These are phyloP conservation scores for Burhinus oedicnemus DNA, from an alignment of 2,113 vertebrate species.

Conservation along the genomic window DNA sequence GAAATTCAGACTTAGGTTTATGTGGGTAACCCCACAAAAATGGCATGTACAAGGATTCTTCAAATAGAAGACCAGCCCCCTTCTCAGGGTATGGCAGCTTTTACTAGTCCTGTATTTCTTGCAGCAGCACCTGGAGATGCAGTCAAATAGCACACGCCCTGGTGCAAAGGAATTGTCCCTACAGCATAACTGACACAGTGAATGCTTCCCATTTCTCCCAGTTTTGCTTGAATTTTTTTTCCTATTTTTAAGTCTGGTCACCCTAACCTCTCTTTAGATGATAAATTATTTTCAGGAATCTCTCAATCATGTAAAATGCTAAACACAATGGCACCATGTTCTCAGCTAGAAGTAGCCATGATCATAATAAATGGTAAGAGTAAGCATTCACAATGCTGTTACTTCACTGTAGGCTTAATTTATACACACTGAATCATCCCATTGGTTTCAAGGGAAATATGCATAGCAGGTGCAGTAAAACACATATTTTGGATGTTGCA, in stretches of 20 bases:
- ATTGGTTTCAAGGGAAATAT: not conserved
- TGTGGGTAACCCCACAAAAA: not conserved
- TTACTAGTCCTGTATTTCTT: not conserved
- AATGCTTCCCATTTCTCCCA: not conserved
- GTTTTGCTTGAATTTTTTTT: not conserved
- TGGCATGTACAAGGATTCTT: not conserved
- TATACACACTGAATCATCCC: not conserved
- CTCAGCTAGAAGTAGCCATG: not conserved
- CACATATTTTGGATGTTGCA: not conserved
- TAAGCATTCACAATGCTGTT: not conserved
- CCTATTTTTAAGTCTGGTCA: not conserved
- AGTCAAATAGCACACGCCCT: not conserved
- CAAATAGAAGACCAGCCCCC: not conserved
- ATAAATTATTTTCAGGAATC: not conserved
- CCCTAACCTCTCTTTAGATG: not conserved
- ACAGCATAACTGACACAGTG: not conserved
- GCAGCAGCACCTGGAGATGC: not conserved
- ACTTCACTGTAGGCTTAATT: not conserved
- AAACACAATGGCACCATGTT: rapidly evolving
- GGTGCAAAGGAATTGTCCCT: not conserved
- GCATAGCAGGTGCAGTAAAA: not conserved
- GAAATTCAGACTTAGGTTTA: not conserved
- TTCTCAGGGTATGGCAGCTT: not conserved
- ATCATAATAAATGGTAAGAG: not conserved
- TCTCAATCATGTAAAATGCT: not conserved